Base-by-base conservation (phyloP, 1,140 invertebrate genomes). In the Acyrthosiphon pisum region DNA sequence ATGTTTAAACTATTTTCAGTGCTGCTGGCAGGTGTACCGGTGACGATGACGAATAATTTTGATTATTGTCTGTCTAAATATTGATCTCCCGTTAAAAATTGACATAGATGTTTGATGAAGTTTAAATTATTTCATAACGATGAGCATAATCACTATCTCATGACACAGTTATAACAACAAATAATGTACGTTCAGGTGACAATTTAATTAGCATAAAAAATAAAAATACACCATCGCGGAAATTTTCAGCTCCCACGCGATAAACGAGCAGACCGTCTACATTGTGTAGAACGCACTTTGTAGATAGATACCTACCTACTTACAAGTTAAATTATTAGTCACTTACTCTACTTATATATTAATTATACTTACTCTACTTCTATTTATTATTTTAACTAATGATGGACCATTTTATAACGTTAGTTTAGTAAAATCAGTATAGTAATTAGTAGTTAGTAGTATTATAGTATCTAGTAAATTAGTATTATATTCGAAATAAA, bases 21-120 rank as follows among this genome's bases (percentile, higher is more conserved):
- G 60, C 9, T 11, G 22, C 48, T 37, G 44, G 87, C 87, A 53
- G 48, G 48, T 89, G 48, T 56, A 53, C 35, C 30, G 50, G 7
- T 89, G 87, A 89, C 87, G 14, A 50, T 89, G 48, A 53, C 53
- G 20, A 53, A 89, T 89, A 53, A 68, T 68, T 68, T 53, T 8
- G n/a, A 89, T 53, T 11, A 53, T 89, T 89, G n/a, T 35, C 23
- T 35, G 46, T 68, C 9, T 35, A 53, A 35, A 50, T 50, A 14
- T 50, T 23, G 20, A 56, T 53, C 18, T 37, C n/a, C 23, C 48
- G 48, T 53, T 53, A 37, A 89, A 35, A 89, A 89, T 89, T 22
- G 48, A 50, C 48, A 53, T n/a, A 20, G 48, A 53, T 89, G n/a
- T 89, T 56, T 53, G 35, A 89, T 37, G 48, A 53, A 35, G 48